Conservation (phyloP, 2,888 invertebrate genomes). For the Drosophila yooni region DNA sequence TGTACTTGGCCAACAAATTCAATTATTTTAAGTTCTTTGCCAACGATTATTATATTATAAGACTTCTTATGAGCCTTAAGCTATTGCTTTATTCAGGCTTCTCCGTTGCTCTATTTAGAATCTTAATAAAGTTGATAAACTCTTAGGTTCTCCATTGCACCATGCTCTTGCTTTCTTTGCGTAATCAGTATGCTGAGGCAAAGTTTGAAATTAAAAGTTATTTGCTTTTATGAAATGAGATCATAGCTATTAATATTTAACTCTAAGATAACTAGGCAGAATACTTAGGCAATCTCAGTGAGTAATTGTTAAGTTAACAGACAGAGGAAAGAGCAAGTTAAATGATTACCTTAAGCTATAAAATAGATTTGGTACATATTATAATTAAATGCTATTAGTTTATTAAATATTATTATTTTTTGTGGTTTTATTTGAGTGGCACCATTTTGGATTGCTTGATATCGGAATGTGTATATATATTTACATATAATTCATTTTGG, state of each 20-base stretch:
- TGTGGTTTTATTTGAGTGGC: not conserved
- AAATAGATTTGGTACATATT: not conserved
- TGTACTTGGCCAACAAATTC: not conserved
- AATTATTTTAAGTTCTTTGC: not conserved
- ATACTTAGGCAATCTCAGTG: not conserved
- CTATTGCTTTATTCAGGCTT: not conserved
- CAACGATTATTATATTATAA: not conserved
- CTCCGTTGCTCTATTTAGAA: not conserved
- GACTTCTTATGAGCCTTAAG: not conserved
- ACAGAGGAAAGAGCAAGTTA: not conserved
- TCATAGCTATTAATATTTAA: constrained; percentile 1
- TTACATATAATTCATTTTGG: constrained; percentile 29
- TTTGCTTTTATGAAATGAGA: constrained; percentile 3
- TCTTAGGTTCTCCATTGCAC: constrained; percentile 9
- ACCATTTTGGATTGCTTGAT: not conserved
- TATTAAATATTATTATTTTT: not conserved
- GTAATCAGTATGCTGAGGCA: not conserved
- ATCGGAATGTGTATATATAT: not conserved
- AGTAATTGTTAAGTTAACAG: not conserved
- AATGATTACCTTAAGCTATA: not conserved
- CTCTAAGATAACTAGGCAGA: not conserved
- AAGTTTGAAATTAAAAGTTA: constrained; percentile 13
- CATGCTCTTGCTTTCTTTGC: constrained; percentile 2
- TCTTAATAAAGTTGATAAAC: constrained; percentile 2
- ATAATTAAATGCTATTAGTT: not conserved